A percentile compares a stretch with the other conserved stretches of the same genome.
Evolutionary conservation across 2,888 invertebrate species (phyloP).

Genomic region (Ectemnius cavifrons): DNA sequence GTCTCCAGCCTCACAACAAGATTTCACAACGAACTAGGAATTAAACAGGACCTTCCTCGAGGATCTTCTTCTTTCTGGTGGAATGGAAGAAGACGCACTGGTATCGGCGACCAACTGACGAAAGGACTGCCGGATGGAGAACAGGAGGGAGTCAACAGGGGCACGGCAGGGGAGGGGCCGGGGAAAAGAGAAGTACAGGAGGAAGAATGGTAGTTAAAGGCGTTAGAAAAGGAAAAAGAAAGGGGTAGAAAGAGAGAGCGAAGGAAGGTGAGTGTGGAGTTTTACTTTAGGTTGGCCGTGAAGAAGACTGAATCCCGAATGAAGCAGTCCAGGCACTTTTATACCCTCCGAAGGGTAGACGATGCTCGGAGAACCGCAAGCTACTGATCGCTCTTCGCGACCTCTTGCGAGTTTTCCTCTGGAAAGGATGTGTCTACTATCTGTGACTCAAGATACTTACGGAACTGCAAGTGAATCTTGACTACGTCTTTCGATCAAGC

Average conservation of each 20-base stretch:
- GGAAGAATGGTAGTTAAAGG: neutral
- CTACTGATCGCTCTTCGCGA: slow-evolving; percentile 7
- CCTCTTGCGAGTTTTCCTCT: slow-evolving; percentile 10
- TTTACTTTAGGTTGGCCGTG: slow-evolving; percentile 8
- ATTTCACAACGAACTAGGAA: neutral
- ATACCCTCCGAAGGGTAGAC: slow-evolving; percentile 3
- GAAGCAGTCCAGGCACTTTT: neutral
- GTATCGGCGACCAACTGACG: neutral
- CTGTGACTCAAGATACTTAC: neutral
- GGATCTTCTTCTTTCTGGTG: neutral
- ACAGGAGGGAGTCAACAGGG: neutral
- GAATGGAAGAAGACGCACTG: neutral
- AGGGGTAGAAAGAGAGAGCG: slow-evolving; percentile 7
- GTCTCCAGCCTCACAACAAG: neutral
- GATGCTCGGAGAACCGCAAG: neutral
- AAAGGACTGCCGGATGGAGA: slow-evolving; percentile 8
- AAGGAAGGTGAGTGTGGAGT: slow-evolving; percentile 5
- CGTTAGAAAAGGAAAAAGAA: neutral
- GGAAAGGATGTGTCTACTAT: neutral
- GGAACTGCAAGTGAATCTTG: neutral
- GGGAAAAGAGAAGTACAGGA: slow-evolving; percentile 1
- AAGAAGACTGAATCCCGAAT: slow-evolving; percentile 4
- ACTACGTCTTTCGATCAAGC: neutral
- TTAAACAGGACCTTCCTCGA: neutral
- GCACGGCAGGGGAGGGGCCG: neutral